Evolutionary conservation across 2,888 invertebrate species (phyloP).

Genomic region (Caenorhabditis plicata): DNA sequence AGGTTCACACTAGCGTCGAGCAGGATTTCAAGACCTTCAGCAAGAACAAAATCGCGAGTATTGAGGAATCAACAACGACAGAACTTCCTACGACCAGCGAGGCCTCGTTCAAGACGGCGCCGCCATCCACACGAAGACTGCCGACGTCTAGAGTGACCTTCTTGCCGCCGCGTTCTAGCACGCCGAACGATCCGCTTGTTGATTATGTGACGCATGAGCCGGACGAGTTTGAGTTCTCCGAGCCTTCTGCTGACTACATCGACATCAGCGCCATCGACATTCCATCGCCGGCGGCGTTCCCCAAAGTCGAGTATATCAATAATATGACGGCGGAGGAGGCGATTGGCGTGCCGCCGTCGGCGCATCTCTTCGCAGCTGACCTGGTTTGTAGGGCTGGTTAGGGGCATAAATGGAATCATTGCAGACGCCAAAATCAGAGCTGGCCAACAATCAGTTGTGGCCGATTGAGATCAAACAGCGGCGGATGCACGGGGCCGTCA

Average conservation of each 20-base stretch:
- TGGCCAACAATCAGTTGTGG: slow-evolving; percentile 19
- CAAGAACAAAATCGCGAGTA: slow-evolving; percentile 4
- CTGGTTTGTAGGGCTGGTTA: too few relatives aligned
- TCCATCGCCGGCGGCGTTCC: not conserved
- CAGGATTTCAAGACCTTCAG: too few relatives aligned
- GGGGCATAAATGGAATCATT: too few relatives aligned
- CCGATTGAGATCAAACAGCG: slow-evolving; percentile 17
- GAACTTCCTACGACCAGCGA: slow-evolving; percentile 3
- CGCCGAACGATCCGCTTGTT: slow-evolving; percentile 23
- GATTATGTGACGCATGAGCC: slow-evolving; percentile 28
- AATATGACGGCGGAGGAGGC: slow-evolving; percentile 13
- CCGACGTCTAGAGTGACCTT: not conserved
- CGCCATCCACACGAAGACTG: not conserved
- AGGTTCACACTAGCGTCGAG: too few relatives aligned
- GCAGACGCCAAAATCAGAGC: too few relatives aligned
- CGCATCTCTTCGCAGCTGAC: slow-evolving; percentile 10
- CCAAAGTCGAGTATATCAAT: not conserved
- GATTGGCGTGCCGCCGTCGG: slow-evolving; percentile 14
- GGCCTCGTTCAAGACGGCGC: not conserved
- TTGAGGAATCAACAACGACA: slow-evolving; percentile 6
- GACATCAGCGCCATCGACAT: slow-evolving; percentile 31
- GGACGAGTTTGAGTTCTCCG: slow-evolving; percentile 24
- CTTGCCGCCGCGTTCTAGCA: slow-evolving; percentile 6
- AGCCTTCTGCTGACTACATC: slow-evolving; percentile 28
- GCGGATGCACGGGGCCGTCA: slow-evolving; percentile 7